Evolutionary conservation across 2,888 invertebrate species (phyloP).

Genomic region (Sinohyriopsis cumingii): DNA sequence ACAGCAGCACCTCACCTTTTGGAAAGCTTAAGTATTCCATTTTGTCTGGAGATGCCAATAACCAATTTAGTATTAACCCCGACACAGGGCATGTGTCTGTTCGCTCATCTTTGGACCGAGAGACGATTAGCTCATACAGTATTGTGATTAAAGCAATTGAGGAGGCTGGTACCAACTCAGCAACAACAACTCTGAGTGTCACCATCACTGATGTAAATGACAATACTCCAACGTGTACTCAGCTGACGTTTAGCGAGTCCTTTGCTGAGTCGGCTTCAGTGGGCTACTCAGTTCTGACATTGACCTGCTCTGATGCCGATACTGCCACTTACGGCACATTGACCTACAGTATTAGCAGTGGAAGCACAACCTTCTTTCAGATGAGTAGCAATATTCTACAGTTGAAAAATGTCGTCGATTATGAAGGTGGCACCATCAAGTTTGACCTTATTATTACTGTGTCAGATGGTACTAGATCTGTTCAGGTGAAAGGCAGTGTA

Average conservation of each 20-base stretch:
- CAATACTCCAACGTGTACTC: constrained; percentile 44
- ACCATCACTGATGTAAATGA: constrained; percentile 39
- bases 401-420: constrained; percentile 43
- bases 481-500: constrained; percentile 37
- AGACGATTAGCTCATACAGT: constrained; percentile 41
- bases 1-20: constrained; percentile 31
- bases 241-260: constrained; percentile 29
- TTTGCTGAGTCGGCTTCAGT: constrained; percentile 34
- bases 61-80: constrained; percentile 48
- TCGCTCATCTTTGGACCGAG: constrained; percentile 51
- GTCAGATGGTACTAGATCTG: constrained; percentile 40
- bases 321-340: constrained; percentile 28
- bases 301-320: constrained; percentile 48
- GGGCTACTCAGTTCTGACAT: constrained; percentile 20
- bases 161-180: constrained; percentile 33
- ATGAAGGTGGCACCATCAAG: constrained; percentile 46
- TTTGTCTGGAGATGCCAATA: constrained; percentile 35
- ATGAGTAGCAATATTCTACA: constrained; percentile 27
- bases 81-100: constrained; percentile 42
- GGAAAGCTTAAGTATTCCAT: constrained; percentile 49
- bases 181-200: constrained; percentile 30
- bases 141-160: constrained; percentile 44
- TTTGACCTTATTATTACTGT: constrained; percentile 47
- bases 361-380: constrained; percentile 39
- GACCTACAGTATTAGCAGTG: constrained; percentile 36